Evolutionary conservation across 2,797 vertebrate species (phyloP), one percentile per base, ranked within the genome.

Genomic region (Botia kubotai): DNA sequence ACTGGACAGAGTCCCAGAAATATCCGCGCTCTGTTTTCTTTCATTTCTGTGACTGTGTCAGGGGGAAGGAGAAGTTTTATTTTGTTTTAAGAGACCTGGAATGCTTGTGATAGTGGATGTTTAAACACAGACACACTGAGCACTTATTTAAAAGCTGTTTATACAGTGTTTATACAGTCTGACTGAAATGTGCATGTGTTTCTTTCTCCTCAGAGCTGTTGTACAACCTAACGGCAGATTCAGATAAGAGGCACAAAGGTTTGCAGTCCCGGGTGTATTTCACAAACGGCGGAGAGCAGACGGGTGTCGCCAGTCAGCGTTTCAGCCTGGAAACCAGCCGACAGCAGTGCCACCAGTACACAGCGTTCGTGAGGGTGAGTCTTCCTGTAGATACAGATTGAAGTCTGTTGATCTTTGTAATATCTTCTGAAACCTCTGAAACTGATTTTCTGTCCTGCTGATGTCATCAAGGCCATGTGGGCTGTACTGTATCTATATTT

Each of bases 181-280:
- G 21, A 16, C 48, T 12, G 19, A 79, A 63, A 72, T 63, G 5
- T 60, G 46, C 12, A 29, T 29, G 65, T 57, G 43, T 75, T 3
- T 48, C 16, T 60, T 50, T 19, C 43, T 75, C 58, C 72, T 75
- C 87, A 99, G 98, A 94, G 80, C 83, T 99, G 92, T 93, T 95
- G 87, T 99, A 98, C 69, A 93, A 97, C 89, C 90, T 99, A 89
- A 97, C 96, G 0, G 96, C 97, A 39, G 98, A 99, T 84, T 94
- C 95, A 86, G 93, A 93, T 71, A 98, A 98, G 88, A 95, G 96
- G 79, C 94, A 95, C 87, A 97, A 94, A 88, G 93, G 92, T 83
- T 94, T 96, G 83, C 91, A 95, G 1, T 92, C 95, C 43, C 90
- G 98, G 78, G 93, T 97, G 84, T 97, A 97, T 89, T 96, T 99